Base-by-base conservation (phyloP, 2,113 vertebrate species). In the Ictalurus punctatus region DNA sequence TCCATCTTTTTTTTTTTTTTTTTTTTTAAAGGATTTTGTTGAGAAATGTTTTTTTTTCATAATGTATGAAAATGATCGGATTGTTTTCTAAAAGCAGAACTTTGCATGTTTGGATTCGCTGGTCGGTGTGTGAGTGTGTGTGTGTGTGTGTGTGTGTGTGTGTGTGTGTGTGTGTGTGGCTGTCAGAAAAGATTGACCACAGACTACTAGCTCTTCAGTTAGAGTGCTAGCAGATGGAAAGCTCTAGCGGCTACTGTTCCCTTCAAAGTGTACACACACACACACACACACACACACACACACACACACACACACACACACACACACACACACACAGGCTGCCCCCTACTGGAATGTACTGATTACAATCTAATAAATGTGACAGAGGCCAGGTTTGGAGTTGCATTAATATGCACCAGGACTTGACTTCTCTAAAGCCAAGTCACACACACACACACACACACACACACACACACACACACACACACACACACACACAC, bases 71-170 rank as follows among this genome's bases (percentile, higher is more conserved):
- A 59, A 59, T 21, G 6, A 59, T 59, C 21, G 21, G 17, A 59
- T 21, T 59, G 58, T 21, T 21, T 59, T 21, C 58, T 59, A 59
- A 59, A 19, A 59, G 58, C 58, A 59, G 3, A 59, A 59, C 19
- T 1, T 59, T 59, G 58, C 19, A 19, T 59, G 14, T 58, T 58
- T 16, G 56, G 56, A 58, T 59, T 19, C 58, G 17, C 58, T 59
- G 58, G 56, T 58, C 7, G 19, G 1, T 56, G 13, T 25, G 23
- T 63, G 21, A 25, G 17, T 6, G 61, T 30, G 83, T 48, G 63
- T 85, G 83, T 67, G 83, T 85, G 65, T 71, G 84, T 71, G 61
- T 34, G 84, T 78, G 85, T 59, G 71, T 78, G 85, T 78, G 67
- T 74, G 71, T 78, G 71, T 86, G 85, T 79, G 56, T 48, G 34